These are phyloP conservation scores for Machimus rusticus DNA, from an alignment of 2,888 invertebrate species.

Conservation along the genomic window DNA sequence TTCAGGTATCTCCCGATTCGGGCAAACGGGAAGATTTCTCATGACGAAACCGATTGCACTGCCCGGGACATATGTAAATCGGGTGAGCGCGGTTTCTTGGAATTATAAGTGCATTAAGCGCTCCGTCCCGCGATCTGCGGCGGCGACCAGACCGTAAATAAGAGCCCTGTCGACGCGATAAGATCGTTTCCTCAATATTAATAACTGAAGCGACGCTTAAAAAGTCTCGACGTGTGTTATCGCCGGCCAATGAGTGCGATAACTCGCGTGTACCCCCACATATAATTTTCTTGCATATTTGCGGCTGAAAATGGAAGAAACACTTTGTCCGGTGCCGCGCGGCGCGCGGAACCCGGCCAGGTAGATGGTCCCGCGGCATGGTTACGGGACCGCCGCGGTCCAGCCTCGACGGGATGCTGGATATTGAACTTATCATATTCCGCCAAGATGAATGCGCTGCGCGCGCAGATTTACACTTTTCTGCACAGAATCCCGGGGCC, in stretches of 20 bases:
- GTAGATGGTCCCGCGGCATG: not conserved
- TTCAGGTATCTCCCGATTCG: conserved; percentile 12
- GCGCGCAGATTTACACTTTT: conserved; percentile 46
- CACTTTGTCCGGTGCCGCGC: conserved; percentile 41
- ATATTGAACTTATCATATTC: conserved; percentile 46
- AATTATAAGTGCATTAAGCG: conserved; percentile 11
- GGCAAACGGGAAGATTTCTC: conserved; percentile 18
- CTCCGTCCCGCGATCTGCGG: not conserved
- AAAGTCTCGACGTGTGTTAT: conserved; percentile 34
- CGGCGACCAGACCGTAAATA: conserved; percentile 38
- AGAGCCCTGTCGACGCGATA: conserved; percentile 42
- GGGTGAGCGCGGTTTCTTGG: conserved; percentile 37
- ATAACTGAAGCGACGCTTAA: conserved; percentile 43
- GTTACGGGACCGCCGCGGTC: not conserved
- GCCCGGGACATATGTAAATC: conserved; percentile 43
- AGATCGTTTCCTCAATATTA: conserved; percentile 46
- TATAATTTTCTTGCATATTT: conserved; percentile 44
- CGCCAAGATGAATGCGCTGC: conserved; percentile 46
- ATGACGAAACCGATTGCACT: conserved; percentile 37
- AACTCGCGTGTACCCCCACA: conserved; percentile 5
- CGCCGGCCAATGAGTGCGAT: conserved; percentile 35
- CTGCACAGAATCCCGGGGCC: conserved; percentile 1
- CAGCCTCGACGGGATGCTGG: not conserved
- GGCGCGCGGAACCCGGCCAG: not conserved
- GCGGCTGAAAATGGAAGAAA: conserved; percentile 21